Base-by-base conservation (phyloP, 2,113 vertebrate genomes). In the Notarius quadriscutis region DNA sequence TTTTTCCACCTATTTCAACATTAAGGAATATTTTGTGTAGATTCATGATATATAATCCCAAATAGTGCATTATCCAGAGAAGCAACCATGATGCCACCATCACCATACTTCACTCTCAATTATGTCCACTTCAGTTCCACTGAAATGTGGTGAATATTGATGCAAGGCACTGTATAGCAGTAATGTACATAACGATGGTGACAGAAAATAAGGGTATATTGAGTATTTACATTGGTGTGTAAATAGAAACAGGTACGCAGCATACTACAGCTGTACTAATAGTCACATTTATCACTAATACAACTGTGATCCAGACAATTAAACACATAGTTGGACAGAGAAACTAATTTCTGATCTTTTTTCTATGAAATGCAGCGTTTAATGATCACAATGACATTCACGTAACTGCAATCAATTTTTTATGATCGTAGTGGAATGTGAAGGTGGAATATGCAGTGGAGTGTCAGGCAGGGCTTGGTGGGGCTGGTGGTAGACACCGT, bases 401-500 rank as follows among this genome's bases (percentile, higher is more conserved):
- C 18, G 0, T 57, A 57, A 20, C 53, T 34, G 51, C n/a, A 58
- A 34, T 55, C 41, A 5, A 2, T 25, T 75, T 22, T 22, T 18
- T 58, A 60, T 25, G 53, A 25, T 25, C 8, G 2, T 48, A 34
- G 57, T 81, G 57, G 30, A 62, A 62, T 41, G 71, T 77, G 86
- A 88, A 88, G 69, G 60, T 83, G 87, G 83, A 83, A 62, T 67
- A 87, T 89, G 85, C 53, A 22, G 88, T 88, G 87, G 81, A 58
- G 48, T 1, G 22, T 84, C 87, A 87, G 81, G 81, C 72, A 84
- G 30, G 75, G 17, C 25, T 27, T 67, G 84, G 91, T 87, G 86
- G 82, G 81, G 86, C 62, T 89, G 88, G 85, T 85, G 87, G 86
- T 85, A 63, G 77, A 87, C 83, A 83, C 89, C 83, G 87, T 91